Evolutionary conservation across 2,888 invertebrate species (phyloP).

Genomic region (Tiliacea citrago): DNA sequence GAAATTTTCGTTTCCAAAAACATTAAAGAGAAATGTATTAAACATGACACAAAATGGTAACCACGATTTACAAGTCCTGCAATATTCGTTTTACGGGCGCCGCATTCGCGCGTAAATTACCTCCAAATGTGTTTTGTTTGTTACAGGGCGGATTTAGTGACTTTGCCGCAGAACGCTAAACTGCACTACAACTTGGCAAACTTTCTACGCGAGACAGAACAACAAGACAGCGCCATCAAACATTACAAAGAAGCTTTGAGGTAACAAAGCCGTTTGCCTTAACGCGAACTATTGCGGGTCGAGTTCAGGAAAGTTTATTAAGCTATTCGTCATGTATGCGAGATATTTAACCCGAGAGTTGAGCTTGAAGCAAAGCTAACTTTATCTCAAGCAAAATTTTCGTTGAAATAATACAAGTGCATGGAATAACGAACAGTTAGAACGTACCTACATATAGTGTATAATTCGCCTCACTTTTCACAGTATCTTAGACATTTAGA

Average conservation of each 20-base stretch:
- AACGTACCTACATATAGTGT: neutral
- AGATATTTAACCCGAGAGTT: slow-evolving; percentile 55
- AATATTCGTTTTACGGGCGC: slow-evolving; percentile 73
- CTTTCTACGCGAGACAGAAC: slow-evolving; percentile 94
- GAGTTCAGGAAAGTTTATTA: slow-evolving; percentile 59
- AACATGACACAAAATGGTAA: slow-evolving; percentile 62
- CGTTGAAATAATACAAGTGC: slow-evolving; percentile 38
- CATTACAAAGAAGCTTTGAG: slow-evolving; percentile 96
- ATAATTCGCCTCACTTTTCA: too few species aligned
- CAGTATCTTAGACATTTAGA: neutral
- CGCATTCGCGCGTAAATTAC: slow-evolving; percentile 78
- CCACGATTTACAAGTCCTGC: slow-evolving; percentile 72
- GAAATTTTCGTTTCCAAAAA: slow-evolving; percentile 67
- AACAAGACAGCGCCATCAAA: slow-evolving; percentile 93
- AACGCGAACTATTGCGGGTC: slow-evolving; percentile 60
- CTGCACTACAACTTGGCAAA: slow-evolving; percentile 98
- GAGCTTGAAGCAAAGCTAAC: slow-evolving; percentile 42
- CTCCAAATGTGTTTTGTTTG: slow-evolving; percentile 84
- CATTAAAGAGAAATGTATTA: slow-evolving; percentile 66
- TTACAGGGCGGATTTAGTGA: slow-evolving; percentile 95
- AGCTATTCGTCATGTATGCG: slow-evolving; percentile 65
- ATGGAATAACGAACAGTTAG: slow-evolving; percentile 26
- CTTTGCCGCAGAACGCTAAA: slow-evolving; percentile 96
- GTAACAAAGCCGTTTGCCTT: slow-evolving; percentile 87
- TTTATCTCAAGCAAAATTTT: slow-evolving; percentile 47